Evolutionary conservation across 2,888 invertebrate species (phyloP).

Genomic region (Metacarcinus magister): DNA sequence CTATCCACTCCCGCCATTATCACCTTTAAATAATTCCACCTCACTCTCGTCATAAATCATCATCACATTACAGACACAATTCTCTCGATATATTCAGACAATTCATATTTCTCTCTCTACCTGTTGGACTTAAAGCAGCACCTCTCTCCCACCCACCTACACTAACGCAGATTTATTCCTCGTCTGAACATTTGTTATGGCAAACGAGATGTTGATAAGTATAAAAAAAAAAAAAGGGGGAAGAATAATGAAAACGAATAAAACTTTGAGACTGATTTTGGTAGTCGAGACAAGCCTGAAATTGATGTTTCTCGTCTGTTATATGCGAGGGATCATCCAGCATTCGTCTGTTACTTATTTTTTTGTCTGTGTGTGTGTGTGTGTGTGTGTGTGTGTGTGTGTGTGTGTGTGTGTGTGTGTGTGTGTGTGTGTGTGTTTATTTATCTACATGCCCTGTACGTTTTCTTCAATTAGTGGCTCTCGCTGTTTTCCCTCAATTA

Average conservation of each 20-base stretch:
- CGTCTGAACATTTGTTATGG: slow-evolving; percentile 65
- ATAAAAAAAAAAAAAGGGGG: slow-evolving; percentile 31
- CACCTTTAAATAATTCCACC: slow-evolving; percentile 35
- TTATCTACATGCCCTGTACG: background rate
- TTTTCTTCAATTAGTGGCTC: background rate
- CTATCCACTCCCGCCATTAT: background rate
- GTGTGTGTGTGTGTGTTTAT: background rate
- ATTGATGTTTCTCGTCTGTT: slow-evolving; percentile 61
- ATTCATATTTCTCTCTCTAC: slow-evolving; percentile 52
- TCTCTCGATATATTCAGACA: slow-evolving; percentile 47
- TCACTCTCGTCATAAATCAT: slow-evolving; percentile 31
- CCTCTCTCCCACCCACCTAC: background rate
- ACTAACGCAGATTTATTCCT: slow-evolving; percentile 57
- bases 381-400: no score
- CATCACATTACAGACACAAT: slow-evolving; percentile 41
- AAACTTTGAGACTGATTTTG: slow-evolving; percentile 67
- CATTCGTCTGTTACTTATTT: slow-evolving; percentile 44
- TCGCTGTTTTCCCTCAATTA: background rate
- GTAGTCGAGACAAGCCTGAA: slow-evolving; percentile 39
- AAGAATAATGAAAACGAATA: slow-evolving; percentile 51
- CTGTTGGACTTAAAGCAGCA: slow-evolving; percentile 43
- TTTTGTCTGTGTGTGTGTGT: background rate
- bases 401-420: background rate
- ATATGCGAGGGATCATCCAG: slow-evolving; percentile 45
- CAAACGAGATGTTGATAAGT: slow-evolving; percentile 69